Base-by-base conservation (phyloP, 2,797 vertebrate genomes). In the Brotula barbata region DNA sequence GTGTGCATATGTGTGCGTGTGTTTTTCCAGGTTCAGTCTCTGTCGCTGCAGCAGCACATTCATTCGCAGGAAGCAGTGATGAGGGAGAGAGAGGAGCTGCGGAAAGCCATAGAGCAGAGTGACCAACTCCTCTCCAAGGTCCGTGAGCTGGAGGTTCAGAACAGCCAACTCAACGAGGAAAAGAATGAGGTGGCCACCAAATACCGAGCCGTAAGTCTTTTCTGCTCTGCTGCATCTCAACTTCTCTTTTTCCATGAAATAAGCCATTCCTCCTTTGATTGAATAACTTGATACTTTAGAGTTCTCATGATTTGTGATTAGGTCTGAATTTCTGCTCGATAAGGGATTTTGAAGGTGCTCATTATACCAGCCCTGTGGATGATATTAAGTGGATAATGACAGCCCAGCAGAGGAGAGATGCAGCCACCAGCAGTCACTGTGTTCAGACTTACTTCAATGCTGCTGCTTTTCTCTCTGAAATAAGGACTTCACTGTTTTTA, bases 41-140 rank as follows among this genome's bases (percentile, higher is more conserved):
- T 75, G 76, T 75, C 51, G 2, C 58, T 66, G 62, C 83, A 81
- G 67, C 73, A 72, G 68, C 71, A 47, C 25, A 15, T 64, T 64
- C 46, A 52, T 17, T 47, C 70, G 56, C 67, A 71, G 48, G 37
- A 78, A 50, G 46, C 74, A 72, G 77, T 20, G 69, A 92, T 92
- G 90, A 91, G 86, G 80, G 88, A 89, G 61, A 72, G 86, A 84
- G 90, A 91, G 70, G 90, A 92, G 71, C 82, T 89, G 68, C 87
- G 84, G 82, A 87, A 80, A 85, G 87, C 86, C 62, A 45, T 80
- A 15, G 88, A 90, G 75, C 84, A 89, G 78, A 85, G 75, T 36
- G 89, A 90, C 41, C 75, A 57, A 16, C 87, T 91, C 61, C 80
- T 87, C 40, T 82, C 82, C 58, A 74, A 60, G 37, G 80, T 89